Evolutionary conservation across 2,888 invertebrate genomes (phyloP).

Genomic region (Macrosoma leucophasiata): DNA sequence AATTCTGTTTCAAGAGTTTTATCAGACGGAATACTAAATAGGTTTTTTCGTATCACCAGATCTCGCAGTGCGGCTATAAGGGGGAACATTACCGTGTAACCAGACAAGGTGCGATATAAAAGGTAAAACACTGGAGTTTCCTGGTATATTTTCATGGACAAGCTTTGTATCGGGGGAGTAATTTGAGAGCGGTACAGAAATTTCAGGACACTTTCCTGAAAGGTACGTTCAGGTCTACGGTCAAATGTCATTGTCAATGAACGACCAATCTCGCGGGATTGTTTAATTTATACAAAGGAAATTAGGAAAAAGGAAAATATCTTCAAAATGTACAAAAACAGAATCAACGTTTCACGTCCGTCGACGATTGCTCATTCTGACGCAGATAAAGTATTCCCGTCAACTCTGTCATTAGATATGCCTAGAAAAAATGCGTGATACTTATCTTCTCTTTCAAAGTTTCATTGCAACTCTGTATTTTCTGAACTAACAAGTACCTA

Average conservation of each 20-base stretch:
- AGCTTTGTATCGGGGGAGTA: slow-evolving; percentile 45
- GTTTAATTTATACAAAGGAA: too few relatives aligned
- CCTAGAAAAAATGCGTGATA: too few relatives aligned
- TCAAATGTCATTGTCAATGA: too few relatives aligned
- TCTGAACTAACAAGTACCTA: too few relatives aligned
- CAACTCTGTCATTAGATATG: too few relatives aligned
- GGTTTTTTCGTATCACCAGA: slow-evolving; percentile 31
- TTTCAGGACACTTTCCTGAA: too few relatives aligned
- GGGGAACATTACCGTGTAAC: not conserved
- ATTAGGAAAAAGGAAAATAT: too few relatives aligned
- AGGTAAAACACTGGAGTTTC: slow-evolving; percentile 49
- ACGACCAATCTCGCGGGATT: too few relatives aligned
- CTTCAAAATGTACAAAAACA: too few relatives aligned
- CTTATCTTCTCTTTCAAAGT: too few relatives aligned
- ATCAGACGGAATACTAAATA: slow-evolving; percentile 5
- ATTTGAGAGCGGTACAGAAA: slow-evolving; percentile 53
- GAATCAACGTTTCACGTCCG: slow-evolving; percentile 30
- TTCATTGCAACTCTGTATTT: too few relatives aligned
- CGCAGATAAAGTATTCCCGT: slow-evolving; percentile 32
- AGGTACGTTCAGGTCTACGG: too few relatives aligned
- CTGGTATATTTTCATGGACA: slow-evolving; percentile 39
- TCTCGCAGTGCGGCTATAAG: not conserved
- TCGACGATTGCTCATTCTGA: slow-evolving; percentile 34
- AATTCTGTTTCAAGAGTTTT: not conserved
- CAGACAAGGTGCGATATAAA: slow-evolving; percentile 38